These are phyloP conservation scores for Bombus cullumanus DNA, from an alignment of 1,140 invertebrate species.

Conservation along the genomic window DNA sequence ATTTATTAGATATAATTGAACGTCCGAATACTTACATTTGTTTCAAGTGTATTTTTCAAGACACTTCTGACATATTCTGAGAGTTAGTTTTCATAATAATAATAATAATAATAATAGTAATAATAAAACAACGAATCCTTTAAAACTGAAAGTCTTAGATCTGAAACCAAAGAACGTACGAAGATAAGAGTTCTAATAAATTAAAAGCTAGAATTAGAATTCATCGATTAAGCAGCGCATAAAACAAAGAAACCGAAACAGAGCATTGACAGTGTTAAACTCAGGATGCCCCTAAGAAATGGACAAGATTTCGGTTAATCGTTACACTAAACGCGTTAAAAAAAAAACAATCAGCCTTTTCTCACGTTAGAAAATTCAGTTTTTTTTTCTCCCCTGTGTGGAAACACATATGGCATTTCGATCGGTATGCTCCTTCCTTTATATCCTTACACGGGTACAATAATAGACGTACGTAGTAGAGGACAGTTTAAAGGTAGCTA, in stretches of 20 bases:
- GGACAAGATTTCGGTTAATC: slow-evolving; percentile 3
- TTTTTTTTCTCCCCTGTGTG: not conserved
- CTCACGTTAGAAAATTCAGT: slow-evolving; percentile 35
- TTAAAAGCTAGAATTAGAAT: not conserved
- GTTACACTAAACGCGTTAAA: slow-evolving; percentile 8
- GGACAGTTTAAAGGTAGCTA: not conserved
- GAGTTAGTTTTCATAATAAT: not conserved
- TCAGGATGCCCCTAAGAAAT: not conserved
- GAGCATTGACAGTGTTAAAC: not conserved
- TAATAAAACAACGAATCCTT: not conserved
- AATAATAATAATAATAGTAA: not conserved
- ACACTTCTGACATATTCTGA: not conserved
- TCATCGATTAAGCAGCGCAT: too few relatives aligned
- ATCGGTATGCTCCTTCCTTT: not conserved
- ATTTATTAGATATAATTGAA: not conserved
- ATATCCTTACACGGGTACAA: slow-evolving; percentile 17
- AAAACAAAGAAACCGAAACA: not conserved
- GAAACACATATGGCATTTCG: slow-evolving; percentile 59
- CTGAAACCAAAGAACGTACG: not conserved
- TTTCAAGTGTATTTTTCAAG: not conserved
- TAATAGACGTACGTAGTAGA: not conserved
- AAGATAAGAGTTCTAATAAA: not conserved
- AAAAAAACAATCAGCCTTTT: slow-evolving; percentile 52
- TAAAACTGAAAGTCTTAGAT: not conserved
- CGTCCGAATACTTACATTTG: not conserved